Evolutionary conservation across 2,888 invertebrate genomes (phyloP), one percentile per base, ranked within the genome.

Genomic region (Brenthis hecate): DNA sequence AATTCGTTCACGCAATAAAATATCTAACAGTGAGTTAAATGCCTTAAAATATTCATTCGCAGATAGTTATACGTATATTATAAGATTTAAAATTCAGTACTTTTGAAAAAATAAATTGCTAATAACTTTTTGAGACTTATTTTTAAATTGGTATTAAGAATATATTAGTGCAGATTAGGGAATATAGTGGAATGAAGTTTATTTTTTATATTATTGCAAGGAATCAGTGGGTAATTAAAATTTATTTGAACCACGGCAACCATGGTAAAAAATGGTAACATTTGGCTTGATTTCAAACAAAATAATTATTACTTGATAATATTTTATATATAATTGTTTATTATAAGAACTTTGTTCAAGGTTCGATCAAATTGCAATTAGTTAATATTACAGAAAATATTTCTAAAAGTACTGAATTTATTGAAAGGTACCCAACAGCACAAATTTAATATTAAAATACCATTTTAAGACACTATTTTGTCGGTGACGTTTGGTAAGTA

Each of bases 381-480:
- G 23, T 58, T 23, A 8, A 13, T 11, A 11, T 19, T 53, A 5
- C 14, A 32, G 1, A 14, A 32, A 51, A 50, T 13, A n/a, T 32
- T 32, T n/a, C 16, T 23, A 50, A 68, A 65, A 68, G 65, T 68
- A 68, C 64, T 64, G 51, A 70, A 55, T 55, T 67, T 43, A 53
- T 60, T 13, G n/a, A 28, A 28, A 50, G n/a, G 32, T 51, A 54
- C n/a, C 53, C 14, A 66, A 13, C 19, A 62, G 68, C 68, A 65
- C 65, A 65, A 71, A 62, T 57, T 19, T 19, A 61, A 62, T 13
- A 19, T 28, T 50, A 56, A 53, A 50, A 36, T 62, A 71, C 73
- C 74, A 77, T 73, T 73, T 73, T 75, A 74, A 64, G 36, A 57
- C 56, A 66, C 63, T 69, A 54, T 71, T 65, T 63, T 56, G 53